Percentiles rank a stretch among this genome's conserved stretches.
phyloP scores from a whole-genome alignment of 2,888 invertebrate species.

The Hymenopus coronatus region DNA sequence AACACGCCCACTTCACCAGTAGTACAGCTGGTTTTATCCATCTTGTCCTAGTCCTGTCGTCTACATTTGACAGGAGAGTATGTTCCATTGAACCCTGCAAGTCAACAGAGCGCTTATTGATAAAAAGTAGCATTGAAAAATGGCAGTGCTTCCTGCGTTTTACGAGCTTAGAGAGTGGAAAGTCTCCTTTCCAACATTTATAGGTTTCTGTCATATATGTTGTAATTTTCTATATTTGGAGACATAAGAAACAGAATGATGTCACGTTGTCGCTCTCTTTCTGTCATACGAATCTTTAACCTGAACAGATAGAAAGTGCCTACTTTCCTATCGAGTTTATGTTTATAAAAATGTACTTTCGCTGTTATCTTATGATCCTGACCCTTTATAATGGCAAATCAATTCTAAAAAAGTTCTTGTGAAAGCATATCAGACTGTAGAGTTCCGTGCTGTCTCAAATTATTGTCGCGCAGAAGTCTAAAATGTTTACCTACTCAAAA shows the following conservation, averaged over 20 bases:
- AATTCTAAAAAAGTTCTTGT: too few relatives aligned
- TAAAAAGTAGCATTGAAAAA: neutral
- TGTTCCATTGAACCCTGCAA: neutral
- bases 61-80: constrained; percentile 1
- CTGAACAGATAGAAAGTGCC: neutral
- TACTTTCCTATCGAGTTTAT: neutral
- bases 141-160: neutral
- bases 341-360: too few relatives aligned
- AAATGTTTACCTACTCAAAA: too few relatives aligned
- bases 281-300: neutral
- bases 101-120: neutral
- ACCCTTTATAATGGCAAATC: too few relatives aligned
- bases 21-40: constrained; percentile 23
- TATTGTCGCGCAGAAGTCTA: too few relatives aligned
- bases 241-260: neutral
- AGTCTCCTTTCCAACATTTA: neutral
- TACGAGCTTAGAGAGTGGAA: too few relatives aligned
- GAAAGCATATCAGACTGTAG: too few relatives aligned
- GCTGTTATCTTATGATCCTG: too few relatives aligned
- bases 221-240: neutral
- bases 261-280: neutral
- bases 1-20: constrained; percentile 24
- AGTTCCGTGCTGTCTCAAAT: too few relatives aligned
- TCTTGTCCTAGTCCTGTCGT: constrained; percentile 6
- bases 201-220: neutral